Base-by-base conservation (phyloP, 1,140 invertebrate species). In the Cryptotermes secundus region DNA sequence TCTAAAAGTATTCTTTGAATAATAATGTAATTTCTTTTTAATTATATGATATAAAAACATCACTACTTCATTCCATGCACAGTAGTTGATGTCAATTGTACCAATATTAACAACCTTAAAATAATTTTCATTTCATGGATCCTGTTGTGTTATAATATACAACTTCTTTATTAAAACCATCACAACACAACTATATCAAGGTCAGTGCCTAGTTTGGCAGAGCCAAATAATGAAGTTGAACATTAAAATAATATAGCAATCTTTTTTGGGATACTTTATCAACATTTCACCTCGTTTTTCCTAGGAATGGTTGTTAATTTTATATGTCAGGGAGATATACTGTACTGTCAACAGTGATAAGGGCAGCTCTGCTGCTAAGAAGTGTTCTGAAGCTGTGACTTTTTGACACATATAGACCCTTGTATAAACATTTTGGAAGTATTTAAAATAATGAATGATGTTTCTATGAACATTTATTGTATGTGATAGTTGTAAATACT, bases 401-500 rank as follows among this genome's bases (percentile, higher is more conserved):
- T 72, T 72, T 72, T 72, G 59, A 72, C 59, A 72, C n/a, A 72
- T 72, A 72, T 72, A 72, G 31, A 72, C 1, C 31, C 6, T 4
- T 9, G 26, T n/a, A 24, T 59, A 59, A 59, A 59, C 4, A 24
- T 72, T 72, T 72, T 72, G 59, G 59, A 72, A 72, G 59, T 72
- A 72, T 72, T 72, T 72, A 72, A 72, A 31, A 49, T 14, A 3
- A 49, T 49, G 45, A 72, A 72, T 72, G 26, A 72, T 72, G 26
- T 72, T 72, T 72, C 59, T 72, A 72, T 72, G 59, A 72, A 31
- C 26, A 72, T 72, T 72, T 72, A 72, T 72, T 72, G 59, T 72
- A 14, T 72, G 19, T 24, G 31, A 6, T 72, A 72, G n/a, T 2
- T 31, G 59, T n/a, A 72, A 31, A 72, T 72, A 72, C 59, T 72